Conservation (phyloP, 2,113 vertebrate species). For the Penelope pileata region DNA sequence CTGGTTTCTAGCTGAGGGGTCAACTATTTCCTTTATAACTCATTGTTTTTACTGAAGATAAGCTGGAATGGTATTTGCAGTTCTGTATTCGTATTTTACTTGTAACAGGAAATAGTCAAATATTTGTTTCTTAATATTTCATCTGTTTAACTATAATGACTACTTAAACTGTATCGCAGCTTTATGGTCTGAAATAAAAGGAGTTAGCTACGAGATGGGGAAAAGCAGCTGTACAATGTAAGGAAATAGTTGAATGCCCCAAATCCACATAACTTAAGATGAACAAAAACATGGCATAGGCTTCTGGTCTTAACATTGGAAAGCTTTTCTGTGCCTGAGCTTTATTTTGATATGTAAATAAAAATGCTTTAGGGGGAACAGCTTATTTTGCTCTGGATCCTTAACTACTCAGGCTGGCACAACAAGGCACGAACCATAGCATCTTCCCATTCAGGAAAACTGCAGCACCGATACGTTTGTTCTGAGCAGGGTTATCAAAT, state of each 20-base stretch:
- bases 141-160: accelerated
- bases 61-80: accelerated
- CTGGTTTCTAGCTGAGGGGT: accelerated
- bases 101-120: accelerated
- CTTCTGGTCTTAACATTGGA: accelerated
- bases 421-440: not conserved
- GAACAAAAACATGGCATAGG: accelerated
- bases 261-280: accelerated
- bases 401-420: accelerated
- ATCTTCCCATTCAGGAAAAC: not conserved
- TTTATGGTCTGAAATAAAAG: accelerated
- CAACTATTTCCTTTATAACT: accelerated
- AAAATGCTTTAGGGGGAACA: accelerated
- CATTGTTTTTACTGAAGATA: accelerated
- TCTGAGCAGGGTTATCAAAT: accelerated
- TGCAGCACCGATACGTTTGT: accelerated
- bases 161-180: accelerated
- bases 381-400: accelerated
- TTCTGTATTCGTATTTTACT: accelerated
- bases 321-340: accelerated
- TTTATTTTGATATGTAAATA: not conserved
- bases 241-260: accelerated
- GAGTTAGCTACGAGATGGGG: accelerated
- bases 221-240: accelerated
- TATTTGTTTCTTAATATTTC: accelerated